These are phyloP conservation scores for Gallinago paraguaiae DNA, from an alignment of 2,113 vertebrate species.

Conservation along the genomic window DNA sequence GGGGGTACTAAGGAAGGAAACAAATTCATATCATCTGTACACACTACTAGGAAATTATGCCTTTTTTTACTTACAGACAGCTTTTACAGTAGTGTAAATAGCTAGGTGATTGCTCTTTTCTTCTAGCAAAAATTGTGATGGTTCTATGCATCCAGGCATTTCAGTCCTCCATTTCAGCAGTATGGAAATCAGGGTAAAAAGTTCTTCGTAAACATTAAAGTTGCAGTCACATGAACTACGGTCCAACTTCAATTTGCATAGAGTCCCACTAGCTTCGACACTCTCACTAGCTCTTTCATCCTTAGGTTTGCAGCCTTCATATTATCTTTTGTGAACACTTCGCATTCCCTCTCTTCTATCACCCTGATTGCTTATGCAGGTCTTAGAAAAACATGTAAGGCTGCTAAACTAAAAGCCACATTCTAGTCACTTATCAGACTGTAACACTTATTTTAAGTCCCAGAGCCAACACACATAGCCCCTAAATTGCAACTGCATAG, in stretches of 20 bases:
- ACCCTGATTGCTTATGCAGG: neutral
- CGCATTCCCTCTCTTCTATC: neutral
- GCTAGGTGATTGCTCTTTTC: neutral
- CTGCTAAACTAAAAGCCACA: neutral
- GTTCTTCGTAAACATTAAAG: neutral
- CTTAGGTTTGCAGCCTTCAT: neutral
- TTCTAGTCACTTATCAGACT: neutral
- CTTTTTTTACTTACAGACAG: neutral
- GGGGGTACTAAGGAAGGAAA: neutral
- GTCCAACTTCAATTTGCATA: neutral
- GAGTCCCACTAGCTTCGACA: neutral
- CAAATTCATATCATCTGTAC: neutral
- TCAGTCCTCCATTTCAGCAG: neutral
- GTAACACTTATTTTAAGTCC: neutral
- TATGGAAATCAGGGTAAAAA: neutral
- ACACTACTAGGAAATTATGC: neutral
- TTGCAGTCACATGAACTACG: neutral
- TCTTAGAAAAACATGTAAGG: neutral
- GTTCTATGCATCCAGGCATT: neutral
- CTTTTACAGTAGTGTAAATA: neutral
- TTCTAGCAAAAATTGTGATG: neutral
- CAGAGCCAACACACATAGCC: neutral
- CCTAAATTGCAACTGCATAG: neutral
- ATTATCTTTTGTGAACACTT: neutral
- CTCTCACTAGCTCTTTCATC: neutral